A percentile compares a stretch with the other conserved stretches of the same genome.
These are phyloP conservation scores for Drosophila lacertosa DNA, from an alignment of 1,140 invertebrate genomes.

Conservation along the genomic window DNA sequence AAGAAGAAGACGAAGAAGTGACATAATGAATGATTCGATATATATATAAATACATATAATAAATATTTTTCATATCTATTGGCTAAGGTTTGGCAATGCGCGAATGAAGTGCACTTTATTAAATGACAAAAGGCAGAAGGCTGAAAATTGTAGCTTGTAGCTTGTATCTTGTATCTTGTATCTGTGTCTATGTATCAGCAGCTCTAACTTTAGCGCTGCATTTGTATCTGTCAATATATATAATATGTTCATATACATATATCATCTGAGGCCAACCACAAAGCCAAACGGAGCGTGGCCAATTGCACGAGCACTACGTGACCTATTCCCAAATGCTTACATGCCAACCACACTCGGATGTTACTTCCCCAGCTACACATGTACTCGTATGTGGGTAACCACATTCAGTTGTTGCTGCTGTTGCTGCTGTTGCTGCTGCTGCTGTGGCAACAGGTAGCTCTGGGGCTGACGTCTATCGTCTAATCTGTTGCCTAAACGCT, in stretches of 20 bases:
- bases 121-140: too few species aligned
- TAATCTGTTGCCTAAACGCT: constrained; percentile 60
- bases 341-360: constrained; percentile 9
- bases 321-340: constrained; percentile 29
- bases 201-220: constrained; percentile 13
- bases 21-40: constrained; percentile 40
- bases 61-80: too few species aligned
- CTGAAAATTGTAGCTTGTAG: constrained; percentile 43
- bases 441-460: constrained; percentile 9
- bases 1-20: constrained; percentile 38
- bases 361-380: constrained; percentile 5
- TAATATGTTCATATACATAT: not conserved
- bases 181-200: constrained; percentile 12
- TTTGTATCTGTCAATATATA: constrained; percentile 22
- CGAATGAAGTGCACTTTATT: not conserved
- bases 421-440: not conserved
- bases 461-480: constrained; percentile 48
- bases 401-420: not conserved
- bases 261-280: constrained; percentile 7
- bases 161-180: constrained; percentile 2
- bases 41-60: too few species aligned
- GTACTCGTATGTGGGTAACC: constrained; percentile 17
- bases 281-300: constrained; percentile 34
- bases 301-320: constrained; percentile 43
- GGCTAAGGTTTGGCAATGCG: not conserved